Evolutionary conservation across 2,113 vertebrate genomes (phyloP).

Genomic region (Hepsetus odoe): DNA sequence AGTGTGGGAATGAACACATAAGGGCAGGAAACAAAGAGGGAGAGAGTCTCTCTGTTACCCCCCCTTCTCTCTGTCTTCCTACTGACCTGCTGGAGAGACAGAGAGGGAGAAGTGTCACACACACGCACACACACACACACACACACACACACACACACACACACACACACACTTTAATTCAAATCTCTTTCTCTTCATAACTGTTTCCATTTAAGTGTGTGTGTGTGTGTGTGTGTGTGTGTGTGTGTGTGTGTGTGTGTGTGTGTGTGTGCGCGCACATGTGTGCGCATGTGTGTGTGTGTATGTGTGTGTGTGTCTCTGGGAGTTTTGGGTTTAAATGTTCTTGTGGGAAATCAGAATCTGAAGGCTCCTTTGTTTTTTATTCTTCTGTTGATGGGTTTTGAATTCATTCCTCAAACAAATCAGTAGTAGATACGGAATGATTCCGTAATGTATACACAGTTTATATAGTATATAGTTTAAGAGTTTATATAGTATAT

Average conservation of each 20-base stretch:
- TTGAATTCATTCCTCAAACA: not conserved
- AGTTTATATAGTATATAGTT: too few species aligned
- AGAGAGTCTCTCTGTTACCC: not conserved
- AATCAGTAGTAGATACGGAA: too few species aligned
- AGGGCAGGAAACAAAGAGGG: not conserved
- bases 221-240: not conserved
- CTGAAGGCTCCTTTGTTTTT: not conserved
- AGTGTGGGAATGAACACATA: constrained; percentile 63
- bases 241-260: not conserved
- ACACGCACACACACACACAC: not conserved
- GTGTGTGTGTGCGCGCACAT: not conserved
- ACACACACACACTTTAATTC: not conserved
- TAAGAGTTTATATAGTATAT: too few species aligned
- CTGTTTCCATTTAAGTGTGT: too few species aligned
- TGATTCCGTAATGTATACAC: too few species aligned
- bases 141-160: not conserved
- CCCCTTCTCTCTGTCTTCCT: not conserved
- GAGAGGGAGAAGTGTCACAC: not conserved
- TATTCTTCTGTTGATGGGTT: constrained; percentile 5
- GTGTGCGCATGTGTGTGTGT: not conserved
- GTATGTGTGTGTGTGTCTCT: too few species aligned
- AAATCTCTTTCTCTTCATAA: too few species aligned
- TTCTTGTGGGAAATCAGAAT: constrained; percentile 4
- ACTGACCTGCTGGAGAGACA: not conserved
- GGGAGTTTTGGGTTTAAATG: not conserved